Percentiles rank a stretch among this genome's conserved stretches.
Evolutionary conservation across 2,888 invertebrate genomes (phyloP).

Genomic region (Dorcus hopei): DNA sequence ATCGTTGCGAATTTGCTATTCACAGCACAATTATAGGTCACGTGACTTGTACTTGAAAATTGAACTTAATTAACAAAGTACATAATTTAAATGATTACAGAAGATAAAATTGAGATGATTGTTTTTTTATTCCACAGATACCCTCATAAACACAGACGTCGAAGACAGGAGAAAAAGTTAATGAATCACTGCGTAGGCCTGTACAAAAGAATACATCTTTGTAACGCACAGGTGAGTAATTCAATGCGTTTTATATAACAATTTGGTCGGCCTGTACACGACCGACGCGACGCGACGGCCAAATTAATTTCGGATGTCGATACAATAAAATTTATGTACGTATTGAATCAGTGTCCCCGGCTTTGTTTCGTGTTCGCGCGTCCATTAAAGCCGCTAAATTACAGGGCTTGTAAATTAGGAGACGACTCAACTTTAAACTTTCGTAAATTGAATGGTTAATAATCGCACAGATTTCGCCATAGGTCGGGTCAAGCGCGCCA

Average conservation of each 20-base stretch:
- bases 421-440: not conserved
- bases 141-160: slow-evolving; percentile 23
- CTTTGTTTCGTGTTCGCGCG: too few relatives aligned
- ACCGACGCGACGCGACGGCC: too few relatives aligned
- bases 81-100: not conserved
- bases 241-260: not conserved
- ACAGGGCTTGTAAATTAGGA: too few relatives aligned
- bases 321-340: too few relatives aligned
- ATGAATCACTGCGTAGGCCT: slow-evolving; percentile 66
- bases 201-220: slow-evolving; percentile 74
- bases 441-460: not conserved
- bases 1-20: too few relatives aligned
- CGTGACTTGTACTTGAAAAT: too few relatives aligned
- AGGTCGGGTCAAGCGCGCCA: slow-evolving; percentile 24
- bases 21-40: too few relatives aligned
- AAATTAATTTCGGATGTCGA: too few relatives aligned
- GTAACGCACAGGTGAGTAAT: slow-evolving; percentile 69
- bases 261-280: too few relatives aligned
- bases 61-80: too few relatives aligned
- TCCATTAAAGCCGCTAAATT: too few relatives aligned
- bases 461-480: slow-evolving; percentile 9
- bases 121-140: slow-evolving; percentile 13
- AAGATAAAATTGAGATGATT: not conserved
- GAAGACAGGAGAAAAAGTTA: slow-evolving; percentile 30
- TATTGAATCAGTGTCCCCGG: too few relatives aligned